Evolutionary conservation across 2,888 invertebrate species (phyloP), one percentile per base, ranked within the genome.

Genomic region (Bellardia pandia): DNA sequence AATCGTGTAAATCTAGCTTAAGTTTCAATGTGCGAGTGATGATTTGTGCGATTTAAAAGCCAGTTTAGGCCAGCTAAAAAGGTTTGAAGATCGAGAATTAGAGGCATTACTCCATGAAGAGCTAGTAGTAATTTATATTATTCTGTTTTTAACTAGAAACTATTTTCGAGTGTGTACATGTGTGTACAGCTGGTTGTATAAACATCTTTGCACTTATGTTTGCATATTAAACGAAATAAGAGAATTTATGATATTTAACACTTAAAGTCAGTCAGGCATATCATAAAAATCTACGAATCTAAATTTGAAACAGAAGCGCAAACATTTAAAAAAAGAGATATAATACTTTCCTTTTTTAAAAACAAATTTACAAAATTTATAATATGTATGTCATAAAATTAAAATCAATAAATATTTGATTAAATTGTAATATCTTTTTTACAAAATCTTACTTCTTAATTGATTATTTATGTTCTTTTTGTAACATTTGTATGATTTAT

Each of bases 181-280:
- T 33, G 45, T 3, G 16, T 56, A 68, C 77, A 78, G 56, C 77
- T 77, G 78, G 16, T 37, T 0, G 45, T 3, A 58, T n/a, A 33
- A 48, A 48, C n/a, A 48, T 58, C 33, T 16, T 48, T 16, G 13
- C 23, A 58, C 9, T 66, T 58, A 45, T 66, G 33, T 48, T 14
- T 48, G 74, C 53, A 81, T 81, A 58, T 81, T 45, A 56, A 81
- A 74, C 23, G 58, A 74, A 58, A 74, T 45, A 74, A 23, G 33
- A 45, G 37, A 81, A 74, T 72, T 56, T 62, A 72, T 48, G 13
- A 16, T 58, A 69, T 79, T 53, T 33, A 72, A 72, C 64, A 64
- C 51, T 72, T 62, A 3, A 8, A 40, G 9, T 11, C 9, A 45
- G 45, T 45, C 45, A 45, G 3, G 8, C 13, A 16, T 56, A 77